Evolutionary conservation across 1,140 invertebrate genomes (phyloP).

Genomic region (Gonatopus flavifemur): DNA sequence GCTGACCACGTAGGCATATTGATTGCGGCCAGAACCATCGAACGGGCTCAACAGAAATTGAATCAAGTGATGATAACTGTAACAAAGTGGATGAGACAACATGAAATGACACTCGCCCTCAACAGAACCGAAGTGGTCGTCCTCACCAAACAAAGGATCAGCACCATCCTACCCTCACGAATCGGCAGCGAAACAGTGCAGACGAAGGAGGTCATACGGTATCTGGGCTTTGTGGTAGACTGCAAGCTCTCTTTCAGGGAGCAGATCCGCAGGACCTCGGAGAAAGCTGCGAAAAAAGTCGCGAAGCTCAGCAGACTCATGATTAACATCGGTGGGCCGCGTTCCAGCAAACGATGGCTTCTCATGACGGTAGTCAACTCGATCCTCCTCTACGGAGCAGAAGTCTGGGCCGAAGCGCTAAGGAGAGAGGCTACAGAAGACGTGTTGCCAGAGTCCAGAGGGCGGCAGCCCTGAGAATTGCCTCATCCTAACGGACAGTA

Average conservation of each 20-base stretch:
- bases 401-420: constrained; percentile 22
- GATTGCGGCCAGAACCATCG: constrained; percentile 13
- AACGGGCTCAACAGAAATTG: constrained; percentile 10
- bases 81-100: constrained; percentile 17
- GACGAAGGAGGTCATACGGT: constrained; percentile 14
- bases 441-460: constrained; percentile 22
- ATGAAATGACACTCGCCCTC: constrained; percentile 19
- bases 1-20: constrained; percentile 37
- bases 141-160: constrained; percentile 9
- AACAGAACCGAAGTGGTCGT: constrained; percentile 26
- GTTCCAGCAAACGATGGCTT: constrained; percentile 16
- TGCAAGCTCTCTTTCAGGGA: constrained; percentile 13
- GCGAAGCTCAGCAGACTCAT: constrained; percentile 24
- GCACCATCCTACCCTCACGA: background rate
- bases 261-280: constrained; percentile 13
- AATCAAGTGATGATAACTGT: constrained; percentile 11
- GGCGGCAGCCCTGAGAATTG: constrained; percentile 14
- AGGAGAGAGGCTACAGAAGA: constrained; percentile 16
- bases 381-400: no score
- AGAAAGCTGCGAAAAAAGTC: constrained; percentile 13
- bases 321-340: constrained; percentile 30
- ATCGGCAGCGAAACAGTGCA: background rate
- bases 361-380: constrained; percentile 25
- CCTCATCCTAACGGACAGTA: constrained; percentile 24
- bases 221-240: constrained; percentile 26